Evolutionary conservation across 2,113 vertebrate genomes (phyloP).

Genomic region (Hemibagrus wyckioides): DNA sequence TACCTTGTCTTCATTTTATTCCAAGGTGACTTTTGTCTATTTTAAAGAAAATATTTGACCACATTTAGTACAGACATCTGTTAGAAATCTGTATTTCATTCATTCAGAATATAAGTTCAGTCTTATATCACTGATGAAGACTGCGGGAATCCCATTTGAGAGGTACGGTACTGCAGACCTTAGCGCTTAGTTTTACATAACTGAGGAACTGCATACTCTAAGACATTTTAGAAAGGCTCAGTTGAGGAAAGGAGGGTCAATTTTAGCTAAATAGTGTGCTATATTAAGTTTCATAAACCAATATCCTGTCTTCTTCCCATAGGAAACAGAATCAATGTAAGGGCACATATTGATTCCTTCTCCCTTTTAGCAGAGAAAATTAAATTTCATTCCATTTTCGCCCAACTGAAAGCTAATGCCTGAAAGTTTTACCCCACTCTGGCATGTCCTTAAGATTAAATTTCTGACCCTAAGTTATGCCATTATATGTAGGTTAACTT

Average conservation of each 20-base stretch:
- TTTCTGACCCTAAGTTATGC: background rate
- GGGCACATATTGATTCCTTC: constrained; percentile 1
- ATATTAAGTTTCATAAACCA: constrained; percentile 16
- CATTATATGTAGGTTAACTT: background rate
- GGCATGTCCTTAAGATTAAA: background rate
- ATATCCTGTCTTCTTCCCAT: background rate
- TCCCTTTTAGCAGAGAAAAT: constrained; percentile 12
- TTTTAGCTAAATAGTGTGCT: background rate
- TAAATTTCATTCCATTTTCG: constrained; percentile 18
- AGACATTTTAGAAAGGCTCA: background rate
- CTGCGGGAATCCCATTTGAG: background rate
- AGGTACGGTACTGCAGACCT: background rate
- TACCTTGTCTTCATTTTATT: background rate
- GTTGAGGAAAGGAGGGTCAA: background rate
- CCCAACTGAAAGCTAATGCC: background rate
- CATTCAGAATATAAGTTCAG: background rate
- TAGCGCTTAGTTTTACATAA: background rate
- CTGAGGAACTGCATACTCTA: background rate
- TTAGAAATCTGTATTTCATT: background rate
- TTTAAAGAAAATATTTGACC: background rate
- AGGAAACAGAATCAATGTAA: constrained; percentile 6
- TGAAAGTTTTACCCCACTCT: background rate
- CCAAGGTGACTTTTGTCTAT: background rate
- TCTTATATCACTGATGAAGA: background rate
- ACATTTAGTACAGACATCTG: background rate